Evolutionary conservation across 2,797 vertebrate genomes (phyloP).

Genomic region (Tapirus indicus): DNA sequence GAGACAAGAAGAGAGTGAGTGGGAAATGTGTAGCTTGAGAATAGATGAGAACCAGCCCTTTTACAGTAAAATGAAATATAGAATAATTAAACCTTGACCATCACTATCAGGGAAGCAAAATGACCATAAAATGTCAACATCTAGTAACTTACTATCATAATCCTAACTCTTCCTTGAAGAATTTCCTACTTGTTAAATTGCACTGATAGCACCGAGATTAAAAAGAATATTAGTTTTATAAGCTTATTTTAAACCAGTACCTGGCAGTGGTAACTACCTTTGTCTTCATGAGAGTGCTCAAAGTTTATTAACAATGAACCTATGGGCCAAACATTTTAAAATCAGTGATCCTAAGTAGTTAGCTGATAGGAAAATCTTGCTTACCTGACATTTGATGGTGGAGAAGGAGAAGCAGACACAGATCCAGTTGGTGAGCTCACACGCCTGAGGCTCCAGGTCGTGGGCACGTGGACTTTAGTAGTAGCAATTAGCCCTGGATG

Average conservation of each 20-base stretch:
- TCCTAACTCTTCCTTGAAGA: neutral
- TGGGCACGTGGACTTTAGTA: neutral
- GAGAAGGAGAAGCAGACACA: neutral
- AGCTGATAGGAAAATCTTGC: neutral
- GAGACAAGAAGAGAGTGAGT: neutral
- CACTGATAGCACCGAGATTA: slow-evolving; percentile 1
- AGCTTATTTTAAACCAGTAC: neutral
- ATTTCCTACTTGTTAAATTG: slow-evolving; percentile 50
- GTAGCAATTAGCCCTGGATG: neutral
- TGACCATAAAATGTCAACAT: neutral
- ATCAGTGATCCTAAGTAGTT: neutral
- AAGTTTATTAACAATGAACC: neutral
- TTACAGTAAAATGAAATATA: slow-evolving; percentile 2
- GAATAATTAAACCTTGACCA: neutral
- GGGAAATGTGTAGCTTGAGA: neutral
- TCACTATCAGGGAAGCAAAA: neutral
- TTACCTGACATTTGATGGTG: neutral
- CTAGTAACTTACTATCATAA: slow-evolving; percentile 12
- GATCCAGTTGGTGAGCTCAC: neutral
- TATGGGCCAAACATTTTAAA: neutral
- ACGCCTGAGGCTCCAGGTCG: neutral
- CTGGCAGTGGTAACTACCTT: neutral
- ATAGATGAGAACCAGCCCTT: neutral
- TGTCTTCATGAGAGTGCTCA: neutral
- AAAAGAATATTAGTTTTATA: slow-evolving; percentile 13